Percentiles rank a stretch among this genome's conserved stretches.
These are phyloP conservation scores for Monopterus albus DNA, from an alignment of 2,113 vertebrate species.

Conservation along the genomic window DNA sequence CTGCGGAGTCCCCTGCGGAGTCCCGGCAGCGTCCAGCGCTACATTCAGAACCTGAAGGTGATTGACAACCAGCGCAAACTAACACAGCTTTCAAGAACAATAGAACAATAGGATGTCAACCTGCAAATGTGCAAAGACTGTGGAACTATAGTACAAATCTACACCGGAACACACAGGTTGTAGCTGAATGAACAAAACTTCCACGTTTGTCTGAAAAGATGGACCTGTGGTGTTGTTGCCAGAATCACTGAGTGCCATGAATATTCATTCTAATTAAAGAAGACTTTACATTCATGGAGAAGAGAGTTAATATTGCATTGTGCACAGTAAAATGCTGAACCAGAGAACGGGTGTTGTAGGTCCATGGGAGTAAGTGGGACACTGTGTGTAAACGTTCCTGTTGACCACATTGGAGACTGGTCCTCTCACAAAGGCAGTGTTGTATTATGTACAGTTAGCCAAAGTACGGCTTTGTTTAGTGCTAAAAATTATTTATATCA, in stretches of 20 bases:
- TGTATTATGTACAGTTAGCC: constrained; percentile 27
- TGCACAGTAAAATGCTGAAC: constrained; percentile 28
- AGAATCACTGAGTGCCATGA: not conserved
- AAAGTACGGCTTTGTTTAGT: constrained; percentile 13
- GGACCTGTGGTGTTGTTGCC: not conserved
- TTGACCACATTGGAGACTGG: not conserved
- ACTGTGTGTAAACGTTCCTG: constrained; percentile 1
- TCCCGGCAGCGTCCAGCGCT: constrained; percentile 84
- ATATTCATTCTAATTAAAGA: not conserved
- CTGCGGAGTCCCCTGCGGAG: constrained; percentile 83
- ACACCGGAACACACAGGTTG: not conserved
- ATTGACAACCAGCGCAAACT: constrained; percentile 93
- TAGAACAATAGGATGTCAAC: constrained; percentile 79
- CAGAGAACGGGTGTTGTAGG: constrained; percentile 24
- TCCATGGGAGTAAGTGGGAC: constrained; percentile 10
- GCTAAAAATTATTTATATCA: constrained; percentile 20
- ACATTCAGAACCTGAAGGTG: constrained; percentile 90
- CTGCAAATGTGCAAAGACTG: not conserved
- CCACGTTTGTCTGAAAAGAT: not conserved
- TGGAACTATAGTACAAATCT: constrained; percentile 7
- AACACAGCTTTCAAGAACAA: constrained; percentile 87
- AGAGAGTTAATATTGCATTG: constrained; percentile 7
- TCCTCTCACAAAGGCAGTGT: constrained; percentile 6
- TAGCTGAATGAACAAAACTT: constrained; percentile 11
- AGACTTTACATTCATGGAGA: not conserved